Percentiles rank a stretch among this genome's conserved stretches.
Conservation (phyloP, 2,888 invertebrate species). For the Piscicola geometra region DNA sequence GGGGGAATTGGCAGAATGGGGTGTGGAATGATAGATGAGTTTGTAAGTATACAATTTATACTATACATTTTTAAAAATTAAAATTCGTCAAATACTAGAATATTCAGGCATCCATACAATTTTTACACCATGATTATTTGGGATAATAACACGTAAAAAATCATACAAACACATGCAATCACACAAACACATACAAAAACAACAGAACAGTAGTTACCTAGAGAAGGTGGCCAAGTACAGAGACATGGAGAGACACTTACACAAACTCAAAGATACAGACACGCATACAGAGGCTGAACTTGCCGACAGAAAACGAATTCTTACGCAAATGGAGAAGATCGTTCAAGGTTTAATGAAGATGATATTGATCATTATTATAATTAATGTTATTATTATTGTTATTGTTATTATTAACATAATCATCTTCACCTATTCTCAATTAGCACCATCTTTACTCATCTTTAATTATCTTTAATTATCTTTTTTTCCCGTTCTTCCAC, state of each 20-base stretch:
- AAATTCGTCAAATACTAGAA: background rate
- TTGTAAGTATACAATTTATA: background rate
- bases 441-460: no score
- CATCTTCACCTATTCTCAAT: no score
- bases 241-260: background rate
- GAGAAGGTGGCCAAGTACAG: constrained; percentile 12
- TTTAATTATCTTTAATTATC: no score
- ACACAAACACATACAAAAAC: background rate
- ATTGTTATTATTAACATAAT: no score
- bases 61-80: background rate
- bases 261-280: background rate
- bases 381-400: no score
- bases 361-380: no score
- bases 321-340: background rate
- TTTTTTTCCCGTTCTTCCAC: no score
- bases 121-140: no score
- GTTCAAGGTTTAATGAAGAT: background rate
- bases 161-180: background rate
- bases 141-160: no score
- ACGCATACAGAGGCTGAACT: background rate
- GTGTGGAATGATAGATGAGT: background rate
- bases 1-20: constrained; percentile 14
- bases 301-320: background rate
- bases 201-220: background rate
- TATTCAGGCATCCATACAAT: no score